phyloP scores from a whole-genome alignment of 1,140 invertebrate species.

The Charaxes varanes region DNA sequence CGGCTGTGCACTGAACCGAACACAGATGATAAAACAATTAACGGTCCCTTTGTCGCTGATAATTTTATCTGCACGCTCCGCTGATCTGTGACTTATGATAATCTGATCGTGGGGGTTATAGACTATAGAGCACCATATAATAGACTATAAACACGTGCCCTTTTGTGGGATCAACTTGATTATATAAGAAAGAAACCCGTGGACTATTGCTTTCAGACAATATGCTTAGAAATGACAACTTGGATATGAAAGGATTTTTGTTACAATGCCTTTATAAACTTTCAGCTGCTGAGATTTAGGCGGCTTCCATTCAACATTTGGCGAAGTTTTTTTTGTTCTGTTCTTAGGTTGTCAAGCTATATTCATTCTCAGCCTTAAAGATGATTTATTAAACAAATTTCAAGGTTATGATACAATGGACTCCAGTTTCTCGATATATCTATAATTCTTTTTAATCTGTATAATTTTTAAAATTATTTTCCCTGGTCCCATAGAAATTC shows the following conservation, averaged over 20 bases:
- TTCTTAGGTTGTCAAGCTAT: no score
- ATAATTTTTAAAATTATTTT: no score
- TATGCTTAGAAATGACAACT: slow-evolving; percentile 16
- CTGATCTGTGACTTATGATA: slow-evolving; percentile 47
- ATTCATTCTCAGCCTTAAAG: no score
- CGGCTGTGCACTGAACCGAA: slow-evolving; percentile 25
- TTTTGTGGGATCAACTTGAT: slow-evolving; percentile 22
- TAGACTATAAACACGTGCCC: slow-evolving; percentile 20
- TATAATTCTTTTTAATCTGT: no score
- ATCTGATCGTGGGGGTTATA: slow-evolving; percentile 37
- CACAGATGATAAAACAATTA: slow-evolving; percentile 50
- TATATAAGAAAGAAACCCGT: slow-evolving; percentile 18
- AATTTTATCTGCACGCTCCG: slow-evolving; percentile 58
- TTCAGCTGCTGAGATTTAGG: slow-evolving; percentile 18
- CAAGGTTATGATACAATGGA: no score
- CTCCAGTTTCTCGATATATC: no score
- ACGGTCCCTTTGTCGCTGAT: slow-evolving; percentile 39
- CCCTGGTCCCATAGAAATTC: no score
- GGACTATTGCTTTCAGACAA: slow-evolving; percentile 15
- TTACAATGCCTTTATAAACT: slow-evolving; percentile 18
- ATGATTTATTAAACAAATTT: no score
- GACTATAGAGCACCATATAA: slow-evolving; percentile 15
- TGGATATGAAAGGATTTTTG: slow-evolving; percentile 17
- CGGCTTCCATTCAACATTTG: slow-evolving; percentile 7
- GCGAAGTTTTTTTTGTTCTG: slow-evolving; percentile 7